These are phyloP conservation scores for Mesorhabditis spiculigera DNA, from an alignment of 2,888 invertebrate species.

Conservation along the genomic window DNA sequence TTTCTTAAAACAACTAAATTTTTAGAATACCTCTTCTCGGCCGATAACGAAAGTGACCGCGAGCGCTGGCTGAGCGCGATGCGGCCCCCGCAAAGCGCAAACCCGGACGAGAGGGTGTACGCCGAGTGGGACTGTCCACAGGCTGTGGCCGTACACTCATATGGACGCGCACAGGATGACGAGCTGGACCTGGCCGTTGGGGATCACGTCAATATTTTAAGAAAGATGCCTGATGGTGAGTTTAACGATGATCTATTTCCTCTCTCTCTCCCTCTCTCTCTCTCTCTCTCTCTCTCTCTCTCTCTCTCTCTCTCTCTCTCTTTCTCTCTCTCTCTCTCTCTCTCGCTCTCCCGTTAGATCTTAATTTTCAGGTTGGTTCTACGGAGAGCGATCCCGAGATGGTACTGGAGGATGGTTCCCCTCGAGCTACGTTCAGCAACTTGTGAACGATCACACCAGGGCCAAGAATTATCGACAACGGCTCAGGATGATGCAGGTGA, in stretches of 20 bases:
- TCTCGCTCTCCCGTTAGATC: too few relatives aligned
- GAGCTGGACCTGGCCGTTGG: constrained; percentile 81
- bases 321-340: too few relatives aligned
- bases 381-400: constrained; percentile 85
- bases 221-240: constrained; percentile 86
- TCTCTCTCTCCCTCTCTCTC: too few relatives aligned
- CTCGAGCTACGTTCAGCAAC: constrained; percentile 81
- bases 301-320: too few relatives aligned
- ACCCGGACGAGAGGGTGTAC: constrained; percentile 76
- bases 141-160: constrained; percentile 80
- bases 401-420: constrained; percentile 94
- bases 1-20: constrained; percentile 8
- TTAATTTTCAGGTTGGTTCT: constrained; percentile 78
- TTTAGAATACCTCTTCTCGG: constrained; percentile 46
- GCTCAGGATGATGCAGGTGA: constrained; percentile 73
- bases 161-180: constrained; percentile 77
- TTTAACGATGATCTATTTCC: neutral
- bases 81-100: constrained; percentile 49
- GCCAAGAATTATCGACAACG: constrained; percentile 86
- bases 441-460: constrained; percentile 84
- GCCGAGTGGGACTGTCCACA: constrained; percentile 95
- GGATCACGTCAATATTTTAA: constrained; percentile 85
- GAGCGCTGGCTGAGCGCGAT: constrained; percentile 66
- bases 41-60: constrained; percentile 67
- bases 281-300: too few relatives aligned